Base-by-base conservation (phyloP, 2,797 vertebrate genomes). In the Sebastes baramenuke region DNA sequence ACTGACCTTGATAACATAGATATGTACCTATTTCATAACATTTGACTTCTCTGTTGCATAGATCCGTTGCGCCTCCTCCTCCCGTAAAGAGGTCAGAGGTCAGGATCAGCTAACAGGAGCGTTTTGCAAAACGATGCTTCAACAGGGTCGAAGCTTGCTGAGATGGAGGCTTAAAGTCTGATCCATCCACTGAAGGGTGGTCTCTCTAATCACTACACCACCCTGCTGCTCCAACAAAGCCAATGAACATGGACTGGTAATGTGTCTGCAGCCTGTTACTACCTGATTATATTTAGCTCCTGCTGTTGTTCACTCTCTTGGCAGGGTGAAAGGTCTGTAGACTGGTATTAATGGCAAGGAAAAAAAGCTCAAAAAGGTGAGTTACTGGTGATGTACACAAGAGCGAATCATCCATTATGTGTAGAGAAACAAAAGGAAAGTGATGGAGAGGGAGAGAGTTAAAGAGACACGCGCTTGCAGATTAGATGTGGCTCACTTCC, bases 401-500 rank as follows among this genome's bases (percentile, higher is more conserved):
- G 38, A 77, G 18, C 14, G 34, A 67, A 20, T 27, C 32, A 83
- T 83, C 36, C 4, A 49, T 67, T 67, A 27, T 67, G 29, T 32
- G 22, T 36, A 32, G 34, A 38, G 38, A 72, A 61, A 82, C 11
- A 36, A 36, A 71, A 68, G 30, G 29, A 42, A 67, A 54, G 18
- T 34, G 72, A 75, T 60, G 24, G 55, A 72, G n/a, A 77, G 12
- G 49, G 38, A 65, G 46, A 5, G 42, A 68, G 65, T 55, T 36
- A 70, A 55, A 72, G 30, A 78, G 42, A 73, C 29, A 73, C n/a
- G 32, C 5, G 5, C 58, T 72, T 30, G 68, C 34, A 61, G 85
- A 86, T 83, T 79, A 64, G 77, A 84, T 66, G 56, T 22, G 29
- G 52, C 68, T 84, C 66, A 68, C 71, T 76, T 66, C 24, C 71